These are phyloP conservation scores for Actinemys pallida DNA, from an alignment of 2,113 vertebrate genomes.

Conservation along the genomic window DNA sequence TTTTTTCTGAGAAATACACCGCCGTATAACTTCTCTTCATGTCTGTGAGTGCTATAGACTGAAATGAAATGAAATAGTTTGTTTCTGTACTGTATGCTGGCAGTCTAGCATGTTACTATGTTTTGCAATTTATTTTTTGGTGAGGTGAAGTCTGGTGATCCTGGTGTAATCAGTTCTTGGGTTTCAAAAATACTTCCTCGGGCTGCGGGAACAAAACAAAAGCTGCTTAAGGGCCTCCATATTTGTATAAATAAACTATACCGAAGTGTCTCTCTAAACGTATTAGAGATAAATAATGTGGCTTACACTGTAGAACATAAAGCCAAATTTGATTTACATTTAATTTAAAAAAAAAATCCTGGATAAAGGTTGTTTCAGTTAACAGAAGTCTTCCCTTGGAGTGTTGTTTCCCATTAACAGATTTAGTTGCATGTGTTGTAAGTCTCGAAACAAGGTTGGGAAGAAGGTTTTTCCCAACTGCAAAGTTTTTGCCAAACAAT, in stretches of 20 bases:
- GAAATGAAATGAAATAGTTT: not conserved
- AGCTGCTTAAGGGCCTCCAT: accelerated
- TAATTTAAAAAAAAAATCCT: not conserved
- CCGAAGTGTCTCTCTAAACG: not conserved
- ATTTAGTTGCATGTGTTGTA: not conserved
- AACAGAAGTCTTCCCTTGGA: not conserved
- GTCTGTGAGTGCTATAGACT: not conserved
- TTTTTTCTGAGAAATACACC: not conserved
- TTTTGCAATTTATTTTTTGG: not conserved
- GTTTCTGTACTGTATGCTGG: accelerated
- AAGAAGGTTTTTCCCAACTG: not conserved
- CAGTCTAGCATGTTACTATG: accelerated
- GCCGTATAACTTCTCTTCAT: not conserved
- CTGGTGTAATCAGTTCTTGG: not conserved
- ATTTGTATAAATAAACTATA: accelerated
- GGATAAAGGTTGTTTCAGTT: not conserved
- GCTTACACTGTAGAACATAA: not conserved
- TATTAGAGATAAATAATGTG: not conserved
- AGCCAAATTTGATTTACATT: not conserved
- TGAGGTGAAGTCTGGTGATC: not conserved
- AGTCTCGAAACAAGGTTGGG: not conserved
- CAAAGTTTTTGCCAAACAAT: not conserved
- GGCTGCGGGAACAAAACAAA: not conserved
- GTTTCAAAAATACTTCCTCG: not conserved
- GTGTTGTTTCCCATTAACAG: not conserved